These are phyloP conservation scores for Dermatemys mawii DNA, from an alignment of 2,113 vertebrate genomes.

Conservation along the genomic window DNA sequence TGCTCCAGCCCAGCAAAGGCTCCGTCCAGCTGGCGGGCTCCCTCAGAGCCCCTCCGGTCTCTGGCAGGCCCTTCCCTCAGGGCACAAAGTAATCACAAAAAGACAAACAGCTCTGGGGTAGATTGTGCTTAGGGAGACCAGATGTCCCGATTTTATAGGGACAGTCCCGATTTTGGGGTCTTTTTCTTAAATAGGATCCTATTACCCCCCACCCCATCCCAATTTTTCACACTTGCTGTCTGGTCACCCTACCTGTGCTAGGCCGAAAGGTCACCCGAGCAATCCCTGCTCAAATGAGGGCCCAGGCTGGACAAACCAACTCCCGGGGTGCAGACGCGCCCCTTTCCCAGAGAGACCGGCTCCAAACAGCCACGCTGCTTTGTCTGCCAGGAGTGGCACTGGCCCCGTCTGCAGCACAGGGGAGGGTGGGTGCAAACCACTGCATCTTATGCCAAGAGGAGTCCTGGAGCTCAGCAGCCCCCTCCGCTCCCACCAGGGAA, in stretches of 20 bases:
- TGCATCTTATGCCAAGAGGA: not conserved
- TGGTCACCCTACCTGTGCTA: no score
- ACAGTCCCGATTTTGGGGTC: no score
- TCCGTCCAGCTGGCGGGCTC: not conserved
- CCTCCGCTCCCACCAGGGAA: not conserved
- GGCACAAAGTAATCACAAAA: not conserved
- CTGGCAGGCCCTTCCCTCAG: not conserved
- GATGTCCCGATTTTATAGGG: no score
- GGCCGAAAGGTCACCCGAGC: no score
- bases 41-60: not conserved
- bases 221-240: no score
- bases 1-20: accelerated
- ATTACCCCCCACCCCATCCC: no score
- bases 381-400: not conserved
- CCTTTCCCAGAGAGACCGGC: not conserved
- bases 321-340: not conserved
- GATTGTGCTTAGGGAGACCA: no score
- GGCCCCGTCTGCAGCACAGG: accelerated
- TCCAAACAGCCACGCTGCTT: not conserved
- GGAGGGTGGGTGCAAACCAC: not conserved
- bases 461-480: not conserved
- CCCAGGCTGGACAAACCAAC: not conserved
- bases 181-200: no score
- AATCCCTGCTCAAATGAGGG: not conserved
- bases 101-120: not conserved